Conservation (phyloP, 2,113 vertebrate species). For the Nerophis lumbriciformis region DNA sequence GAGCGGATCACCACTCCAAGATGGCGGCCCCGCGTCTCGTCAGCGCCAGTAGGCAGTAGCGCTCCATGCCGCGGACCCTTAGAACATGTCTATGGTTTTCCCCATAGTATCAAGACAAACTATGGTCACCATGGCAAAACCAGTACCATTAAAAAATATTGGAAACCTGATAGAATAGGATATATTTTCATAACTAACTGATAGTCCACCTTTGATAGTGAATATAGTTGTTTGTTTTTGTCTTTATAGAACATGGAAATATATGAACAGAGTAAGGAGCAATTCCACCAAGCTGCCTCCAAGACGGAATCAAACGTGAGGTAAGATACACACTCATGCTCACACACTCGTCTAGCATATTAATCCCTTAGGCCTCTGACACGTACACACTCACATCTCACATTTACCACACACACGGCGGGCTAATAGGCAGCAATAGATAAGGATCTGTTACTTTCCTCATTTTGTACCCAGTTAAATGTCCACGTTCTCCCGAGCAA, state of each 20-base stretch:
- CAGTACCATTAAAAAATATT: neutral
- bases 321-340: slow-evolving; percentile 65
- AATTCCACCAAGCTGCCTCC: slow-evolving; percentile 82
- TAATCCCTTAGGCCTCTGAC: slow-evolving; percentile 27
- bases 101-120: neutral
- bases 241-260: slow-evolving; percentile 79
- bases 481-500: slow-evolving; percentile 46
- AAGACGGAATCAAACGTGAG: slow-evolving; percentile 76
- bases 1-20: no score
- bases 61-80: no score
- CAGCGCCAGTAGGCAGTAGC: no score
- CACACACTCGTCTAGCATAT: slow-evolving; percentile 12
- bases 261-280: slow-evolving; percentile 78
- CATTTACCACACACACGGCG: slow-evolving; percentile 15
- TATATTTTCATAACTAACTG: no score
- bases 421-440: slow-evolving; percentile 43
- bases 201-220: neutral
- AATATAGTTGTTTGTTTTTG: neutral
- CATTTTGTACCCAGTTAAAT: slow-evolving; percentile 50
- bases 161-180: neutral
- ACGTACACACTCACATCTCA: slow-evolving; percentile 8
- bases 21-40: no score
- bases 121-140: neutral
- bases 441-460: slow-evolving; percentile 45
- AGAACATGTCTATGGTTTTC: no score